Evolutionary conservation across 2,797 vertebrate genomes (phyloP).

Genomic region (Luscinia luscinia): DNA sequence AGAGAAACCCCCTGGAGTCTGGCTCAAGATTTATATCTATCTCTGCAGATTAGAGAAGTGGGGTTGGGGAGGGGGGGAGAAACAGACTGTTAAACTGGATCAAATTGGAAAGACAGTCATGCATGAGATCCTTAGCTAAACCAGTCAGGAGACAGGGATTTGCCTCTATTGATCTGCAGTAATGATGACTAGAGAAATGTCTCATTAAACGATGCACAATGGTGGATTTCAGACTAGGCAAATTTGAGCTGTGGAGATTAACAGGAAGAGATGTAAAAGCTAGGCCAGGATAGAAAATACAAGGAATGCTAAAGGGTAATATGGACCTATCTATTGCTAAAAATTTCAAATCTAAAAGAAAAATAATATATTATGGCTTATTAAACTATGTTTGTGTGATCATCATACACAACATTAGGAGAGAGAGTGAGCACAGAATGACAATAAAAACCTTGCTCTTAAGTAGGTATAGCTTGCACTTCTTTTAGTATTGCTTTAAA

Average conservation of each 20-base stretch:
- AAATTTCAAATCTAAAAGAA: background rate
- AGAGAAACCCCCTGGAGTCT: constrained; percentile 36
- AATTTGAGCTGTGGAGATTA: constrained; percentile 26
- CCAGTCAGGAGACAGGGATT: constrained; percentile 69
- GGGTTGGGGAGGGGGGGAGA: background rate
- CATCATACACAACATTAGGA: background rate
- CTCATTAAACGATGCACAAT: background rate
- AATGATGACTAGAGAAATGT: constrained; percentile 57
- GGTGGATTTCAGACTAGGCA: constrained; percentile 39
- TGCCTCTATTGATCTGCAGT: constrained; percentile 62
- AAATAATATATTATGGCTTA: background rate
- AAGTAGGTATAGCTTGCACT: background rate
- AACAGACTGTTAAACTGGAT: constrained; percentile 61
- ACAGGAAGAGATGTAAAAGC: background rate
- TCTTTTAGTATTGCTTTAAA: background rate
- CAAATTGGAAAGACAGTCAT: constrained; percentile 65
- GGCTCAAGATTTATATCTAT: constrained; percentile 56
- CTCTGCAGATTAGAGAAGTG: constrained; percentile 52
- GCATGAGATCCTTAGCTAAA: constrained; percentile 66
- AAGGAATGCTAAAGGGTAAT: background rate
- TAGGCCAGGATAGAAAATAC: background rate
- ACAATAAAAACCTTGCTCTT: background rate
- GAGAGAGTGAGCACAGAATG: background rate
- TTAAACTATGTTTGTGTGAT: background rate
- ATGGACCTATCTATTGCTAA: background rate